These are phyloP conservation scores for Pteropus alecto DNA, from an alignment of 2,113 vertebrate species.

Conservation along the genomic window DNA sequence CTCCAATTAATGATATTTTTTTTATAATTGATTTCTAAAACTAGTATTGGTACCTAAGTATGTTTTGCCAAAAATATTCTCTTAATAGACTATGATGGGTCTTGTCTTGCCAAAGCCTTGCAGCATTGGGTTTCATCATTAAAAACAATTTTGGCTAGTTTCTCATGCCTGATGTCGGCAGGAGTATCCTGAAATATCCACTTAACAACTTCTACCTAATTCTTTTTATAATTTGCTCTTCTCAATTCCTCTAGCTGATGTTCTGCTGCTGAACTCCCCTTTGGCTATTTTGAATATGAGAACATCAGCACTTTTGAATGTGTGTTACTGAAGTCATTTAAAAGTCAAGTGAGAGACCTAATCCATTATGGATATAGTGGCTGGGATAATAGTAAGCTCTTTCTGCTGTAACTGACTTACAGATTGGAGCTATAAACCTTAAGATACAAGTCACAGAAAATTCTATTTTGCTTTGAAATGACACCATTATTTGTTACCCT, in stretches of 20 bases:
- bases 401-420: constrained; percentile 15
- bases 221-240: constrained; percentile 23
- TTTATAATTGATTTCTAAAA: neutral
- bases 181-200: neutral
- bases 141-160: neutral
- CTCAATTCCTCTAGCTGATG: neutral
- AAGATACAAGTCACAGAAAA: neutral
- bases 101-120: neutral
- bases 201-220: neutral
- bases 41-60: neutral
- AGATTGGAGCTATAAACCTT: neutral
- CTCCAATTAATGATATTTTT: neutral
- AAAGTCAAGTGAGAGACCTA: constrained; percentile 61
- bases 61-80: neutral
- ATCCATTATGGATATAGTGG: constrained; percentile 68
- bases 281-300: constrained; percentile 40
- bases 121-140: neutral
- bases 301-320: constrained; percentile 62
- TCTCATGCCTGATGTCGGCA: neutral
- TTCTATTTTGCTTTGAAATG: constrained; percentile 10
- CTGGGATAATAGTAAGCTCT: neutral
- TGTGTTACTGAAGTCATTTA: constrained; percentile 66
- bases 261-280: constrained; percentile 47
- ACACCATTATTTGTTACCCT: neutral
- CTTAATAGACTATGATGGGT: neutral